Conservation (phyloP, 2,888 invertebrate genomes). For the Leptothorax acervorum region DNA sequence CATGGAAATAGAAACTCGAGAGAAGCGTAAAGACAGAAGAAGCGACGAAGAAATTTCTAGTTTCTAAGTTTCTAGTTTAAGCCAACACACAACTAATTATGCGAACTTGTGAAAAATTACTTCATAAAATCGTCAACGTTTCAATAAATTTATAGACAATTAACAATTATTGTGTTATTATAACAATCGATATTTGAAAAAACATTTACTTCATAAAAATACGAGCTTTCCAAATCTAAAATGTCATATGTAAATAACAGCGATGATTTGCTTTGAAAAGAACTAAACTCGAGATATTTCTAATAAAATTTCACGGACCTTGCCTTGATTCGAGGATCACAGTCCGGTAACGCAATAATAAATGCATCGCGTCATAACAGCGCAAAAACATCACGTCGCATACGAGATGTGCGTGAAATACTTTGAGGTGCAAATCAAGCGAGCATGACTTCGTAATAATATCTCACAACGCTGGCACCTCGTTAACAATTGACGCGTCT, state of each 20-base stretch:
- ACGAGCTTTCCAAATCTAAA: not conserved
- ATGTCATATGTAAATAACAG: not conserved
- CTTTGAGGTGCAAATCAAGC: slow-evolving; percentile 51
- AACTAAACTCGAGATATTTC: not conserved
- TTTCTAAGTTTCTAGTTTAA: slow-evolving; percentile 13
- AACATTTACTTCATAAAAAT: not conserved
- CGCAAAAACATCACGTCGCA: slow-evolving; percentile 13
- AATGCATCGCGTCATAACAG: not conserved
- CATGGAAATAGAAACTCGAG: slow-evolving; percentile 68
- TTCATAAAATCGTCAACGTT: slow-evolving; percentile 5
- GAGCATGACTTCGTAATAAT: slow-evolving; percentile 47
- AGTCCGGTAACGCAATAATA: slow-evolving; percentile 25
- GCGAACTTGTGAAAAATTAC: not conserved
- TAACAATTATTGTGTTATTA: not conserved
- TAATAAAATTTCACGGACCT: not conserved
- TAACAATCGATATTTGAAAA: not conserved
- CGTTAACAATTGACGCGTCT: slow-evolving; percentile 55
- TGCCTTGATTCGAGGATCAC: not conserved
- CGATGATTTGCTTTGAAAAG: not conserved
- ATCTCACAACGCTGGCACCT: slow-evolving; percentile 41
- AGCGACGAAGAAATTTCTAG: slow-evolving; percentile 13
- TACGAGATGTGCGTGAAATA: slow-evolving; percentile 11
- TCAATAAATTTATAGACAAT: not conserved
- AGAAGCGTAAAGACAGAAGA: slow-evolving; percentile 59
- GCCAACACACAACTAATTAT: slow-evolving; percentile 5